Evolutionary conservation across 1,140 invertebrate species (phyloP).

Genomic region (Eriosoma lanigerum): DNA sequence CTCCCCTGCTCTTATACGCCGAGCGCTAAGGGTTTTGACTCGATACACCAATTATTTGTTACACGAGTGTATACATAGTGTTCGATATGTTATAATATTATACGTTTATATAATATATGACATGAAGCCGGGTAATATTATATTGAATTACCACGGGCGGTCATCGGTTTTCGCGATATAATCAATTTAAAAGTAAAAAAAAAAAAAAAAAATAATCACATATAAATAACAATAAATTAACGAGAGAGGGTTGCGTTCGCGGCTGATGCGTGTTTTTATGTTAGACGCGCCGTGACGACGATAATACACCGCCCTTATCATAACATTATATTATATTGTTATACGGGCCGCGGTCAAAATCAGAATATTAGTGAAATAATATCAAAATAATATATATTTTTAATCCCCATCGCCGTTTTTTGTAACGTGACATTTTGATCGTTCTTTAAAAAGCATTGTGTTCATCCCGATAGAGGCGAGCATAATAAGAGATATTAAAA

Average conservation of each 20-base stretch:
- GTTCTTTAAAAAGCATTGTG: too few species aligned
- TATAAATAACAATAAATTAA: constrained; percentile 31
- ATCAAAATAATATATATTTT: too few species aligned
- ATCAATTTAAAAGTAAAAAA: constrained; percentile 33
- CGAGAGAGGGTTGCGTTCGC: constrained; percentile 10
- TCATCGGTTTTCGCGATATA: constrained; percentile 36
- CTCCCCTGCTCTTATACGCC: not conserved
- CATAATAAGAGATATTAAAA: too few species aligned
- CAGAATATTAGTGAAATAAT: too few species aligned
- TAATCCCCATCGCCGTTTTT: too few species aligned
- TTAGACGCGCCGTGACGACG: constrained; percentile 12
- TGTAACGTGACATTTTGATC: too few species aligned
- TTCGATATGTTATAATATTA: not conserved
- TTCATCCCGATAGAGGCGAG: too few species aligned
- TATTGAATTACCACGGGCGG: not conserved
- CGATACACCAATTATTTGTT: constrained; percentile 49
- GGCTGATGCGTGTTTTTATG: not conserved
- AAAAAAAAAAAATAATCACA: constrained; percentile 8
- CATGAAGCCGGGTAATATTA: too few species aligned
- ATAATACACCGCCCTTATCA: constrained; percentile 21
- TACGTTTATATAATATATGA: not conserved
- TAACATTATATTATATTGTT: too few species aligned
- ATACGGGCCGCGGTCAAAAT: too few species aligned
- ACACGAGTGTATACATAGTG: not conserved
- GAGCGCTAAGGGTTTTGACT: constrained; percentile 16